A percentile compares a stretch with the other conserved stretches of the same genome.
Conservation (phyloP, 2,888 invertebrate genomes). For the Xestia sexstrigata region DNA sequence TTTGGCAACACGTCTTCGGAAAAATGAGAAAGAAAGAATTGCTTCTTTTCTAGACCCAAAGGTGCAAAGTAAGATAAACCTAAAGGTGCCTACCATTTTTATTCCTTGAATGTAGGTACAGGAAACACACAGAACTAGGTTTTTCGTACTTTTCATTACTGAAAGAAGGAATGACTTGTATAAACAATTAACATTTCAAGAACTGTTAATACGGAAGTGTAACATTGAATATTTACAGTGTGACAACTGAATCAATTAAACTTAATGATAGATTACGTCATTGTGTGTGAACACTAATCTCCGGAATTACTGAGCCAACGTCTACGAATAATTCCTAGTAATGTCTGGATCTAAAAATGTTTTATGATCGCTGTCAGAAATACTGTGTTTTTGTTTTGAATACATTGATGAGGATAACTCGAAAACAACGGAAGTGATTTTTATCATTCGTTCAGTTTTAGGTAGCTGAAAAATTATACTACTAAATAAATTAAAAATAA, state of each 20-base stretch:
- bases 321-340: constrained; percentile 39
- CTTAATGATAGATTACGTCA: constrained; percentile 58
- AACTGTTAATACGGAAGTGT: constrained; percentile 26
- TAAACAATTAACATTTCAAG: constrained; percentile 28
- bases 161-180: constrained; percentile 2
- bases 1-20: background rate
- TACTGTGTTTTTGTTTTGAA: background rate
- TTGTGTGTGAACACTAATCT: constrained; percentile 46
- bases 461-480: background rate
- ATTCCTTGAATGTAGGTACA: no score
- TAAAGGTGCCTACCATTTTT: background rate
- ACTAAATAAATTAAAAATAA: no score
- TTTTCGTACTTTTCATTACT: background rate
- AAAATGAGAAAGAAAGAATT: background rate
- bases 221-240: constrained; percentile 40
- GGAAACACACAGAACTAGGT: background rate
- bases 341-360: constrained; percentile 47
- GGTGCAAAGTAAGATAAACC: background rate
- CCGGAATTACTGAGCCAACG: constrained; percentile 35
- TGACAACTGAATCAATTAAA: constrained; percentile 56
- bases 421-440: background rate
- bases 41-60: background rate
- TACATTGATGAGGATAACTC: background rate
- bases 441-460: background rate
- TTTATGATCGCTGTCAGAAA: constrained; percentile 24